Evolutionary conservation across 2,888 invertebrate species (phyloP).

Genomic region (Tetrapedia diversipes): DNA sequence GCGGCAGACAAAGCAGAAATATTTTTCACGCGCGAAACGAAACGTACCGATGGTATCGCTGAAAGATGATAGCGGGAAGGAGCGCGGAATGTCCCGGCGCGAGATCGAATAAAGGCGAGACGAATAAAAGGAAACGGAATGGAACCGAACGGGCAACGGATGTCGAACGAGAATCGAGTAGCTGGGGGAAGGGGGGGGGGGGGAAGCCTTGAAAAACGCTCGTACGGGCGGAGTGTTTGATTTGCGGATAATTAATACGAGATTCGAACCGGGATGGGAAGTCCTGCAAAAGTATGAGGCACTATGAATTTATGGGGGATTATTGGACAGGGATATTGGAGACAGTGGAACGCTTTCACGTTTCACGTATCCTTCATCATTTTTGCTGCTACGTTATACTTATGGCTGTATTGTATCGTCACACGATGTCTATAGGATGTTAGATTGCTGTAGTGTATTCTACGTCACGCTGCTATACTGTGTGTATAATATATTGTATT

Average conservation of each 20-base stretch:
- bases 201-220: conserved; percentile 16
- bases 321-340: conserved; percentile 23
- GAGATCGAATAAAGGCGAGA: conserved; percentile 24
- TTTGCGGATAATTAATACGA: conserved; percentile 30
- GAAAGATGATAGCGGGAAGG: conserved; percentile 11
- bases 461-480: no score
- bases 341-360: not conserved
- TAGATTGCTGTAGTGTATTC: no score
- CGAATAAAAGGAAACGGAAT: conserved; percentile 14
- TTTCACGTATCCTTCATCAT: not conserved
- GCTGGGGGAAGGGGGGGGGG: conserved; percentile 3
- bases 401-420: no score
- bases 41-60: not conserved
- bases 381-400: no score
- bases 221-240: conserved; percentile 8
- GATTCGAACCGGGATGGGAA: conserved; percentile 7
- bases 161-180: not conserved
- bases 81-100: not conserved
- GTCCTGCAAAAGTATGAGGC: not conserved
- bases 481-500: no score
- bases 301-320: conserved; percentile 22
- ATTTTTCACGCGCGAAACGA: conserved; percentile 19
- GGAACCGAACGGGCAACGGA: conserved; percentile 6
- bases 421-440: no score
- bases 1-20: no score